Percentiles rank a stretch among this genome's conserved stretches.
These are phyloP conservation scores for Allophyes oxyacanthae DNA, from an alignment of 2,888 invertebrate species.

Conservation along the genomic window DNA sequence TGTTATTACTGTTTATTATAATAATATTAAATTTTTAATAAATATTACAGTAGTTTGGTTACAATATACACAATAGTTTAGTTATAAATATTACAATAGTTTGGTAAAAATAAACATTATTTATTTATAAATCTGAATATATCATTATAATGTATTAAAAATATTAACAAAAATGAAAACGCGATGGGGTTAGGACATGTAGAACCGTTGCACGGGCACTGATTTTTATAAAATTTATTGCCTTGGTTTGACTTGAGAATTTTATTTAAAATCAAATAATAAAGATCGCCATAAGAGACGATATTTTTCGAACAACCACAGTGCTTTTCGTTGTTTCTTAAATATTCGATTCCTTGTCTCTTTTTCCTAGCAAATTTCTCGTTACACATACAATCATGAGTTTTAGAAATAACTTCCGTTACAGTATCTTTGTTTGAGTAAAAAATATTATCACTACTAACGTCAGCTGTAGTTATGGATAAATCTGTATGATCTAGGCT, in stretches of 20 bases:
- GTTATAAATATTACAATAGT: constrained; percentile 5
- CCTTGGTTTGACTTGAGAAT: constrained; percentile 23
- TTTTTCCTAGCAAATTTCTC: constrained; percentile 57
- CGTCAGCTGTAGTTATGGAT: not conserved
- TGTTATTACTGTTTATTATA: constrained; percentile 5
- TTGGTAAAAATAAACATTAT: constrained; percentile 10
- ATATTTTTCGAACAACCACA: constrained; percentile 9
- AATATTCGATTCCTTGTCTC: constrained; percentile 46
- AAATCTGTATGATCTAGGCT: constrained; percentile 14
- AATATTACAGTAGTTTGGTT: constrained; percentile 4
- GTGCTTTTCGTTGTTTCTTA: constrained; percentile 4
- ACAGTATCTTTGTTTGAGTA: not conserved
- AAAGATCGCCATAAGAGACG: constrained; percentile 39
- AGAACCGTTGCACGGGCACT: constrained; percentile 50
- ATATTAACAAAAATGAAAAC: constrained; percentile 27
- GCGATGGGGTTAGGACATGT: constrained; percentile 25
- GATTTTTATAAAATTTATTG: constrained; percentile 12
- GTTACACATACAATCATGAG: constrained; percentile 55
- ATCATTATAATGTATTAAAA: constrained; percentile 18
- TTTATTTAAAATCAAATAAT: constrained; percentile 42
- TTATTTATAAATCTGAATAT: constrained; percentile 13
- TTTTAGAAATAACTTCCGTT: constrained; percentile 19
- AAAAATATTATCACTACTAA: not conserved
- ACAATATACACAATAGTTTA: constrained; percentile 11
- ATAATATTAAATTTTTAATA: constrained; percentile 8